Evolutionary conservation across 2,888 invertebrate species (phyloP), one percentile per base, ranked within the genome.

Genomic region (Pycnomerus fuliginosus): DNA sequence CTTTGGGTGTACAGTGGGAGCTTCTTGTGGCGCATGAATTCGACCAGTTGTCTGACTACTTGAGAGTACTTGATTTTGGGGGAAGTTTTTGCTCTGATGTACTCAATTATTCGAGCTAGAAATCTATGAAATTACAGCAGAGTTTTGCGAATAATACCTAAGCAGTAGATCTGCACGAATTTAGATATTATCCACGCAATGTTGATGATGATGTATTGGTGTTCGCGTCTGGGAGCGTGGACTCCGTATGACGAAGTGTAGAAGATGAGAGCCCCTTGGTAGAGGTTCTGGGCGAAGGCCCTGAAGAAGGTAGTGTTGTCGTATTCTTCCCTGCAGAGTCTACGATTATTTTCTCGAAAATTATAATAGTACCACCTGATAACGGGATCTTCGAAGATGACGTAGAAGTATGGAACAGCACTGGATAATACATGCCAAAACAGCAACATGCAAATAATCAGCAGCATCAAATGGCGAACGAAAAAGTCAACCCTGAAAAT

Each of bases 1-100:
- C 72, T 68, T 59, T 76, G 75, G 44, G 82, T 67, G 14, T 70
- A 60, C n/a, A 64, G 55, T 0, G 82, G 78, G 15, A 82, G 71
- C 52, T 79, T 78, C 56, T 78, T 79, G 45, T 79, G 76, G 5
- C 68, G 66, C 75, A 80, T 80, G 56, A 80, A 83, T 48, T 79
- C 77, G 62, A 76, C 71, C 5, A 74, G 58, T 61, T 80, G 78
- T 30, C 76, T 72, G 56, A 79, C 76, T 54, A 81, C 74, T 50
- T 76, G 76, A 29, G 73, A 68, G 56, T 76, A 76, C 51, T 76
- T 77, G 14, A 71, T 60, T 44, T 71, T 65, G 1, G 74, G 70
- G 1, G 71, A 73, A 2, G 67, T 68, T 31, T 61, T 63, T 1
- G 72, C 73, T 40, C 70, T 69, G 16, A 70, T 59, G 22, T 74